Conservation (phyloP, 2,113 vertebrate species). For the Zapus hudsonius region DNA sequence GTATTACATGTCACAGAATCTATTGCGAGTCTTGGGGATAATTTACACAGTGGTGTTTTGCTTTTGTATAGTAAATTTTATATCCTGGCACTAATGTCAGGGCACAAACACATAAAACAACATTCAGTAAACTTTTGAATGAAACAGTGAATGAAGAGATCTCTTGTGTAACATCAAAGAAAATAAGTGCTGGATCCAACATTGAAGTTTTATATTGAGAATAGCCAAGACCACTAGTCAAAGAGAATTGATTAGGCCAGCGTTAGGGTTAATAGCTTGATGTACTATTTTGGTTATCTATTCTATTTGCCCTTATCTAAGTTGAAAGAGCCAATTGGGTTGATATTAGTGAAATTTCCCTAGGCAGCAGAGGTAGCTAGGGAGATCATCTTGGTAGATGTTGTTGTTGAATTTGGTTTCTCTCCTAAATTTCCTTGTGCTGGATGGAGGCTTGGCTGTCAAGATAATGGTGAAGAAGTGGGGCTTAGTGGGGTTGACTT, state of each 20-base stretch:
- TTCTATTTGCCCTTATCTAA: neutral
- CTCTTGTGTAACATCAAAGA: neutral
- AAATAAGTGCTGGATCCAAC: neutral
- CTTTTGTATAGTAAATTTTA: constrained; percentile 55
- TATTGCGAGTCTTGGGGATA: constrained; percentile 34
- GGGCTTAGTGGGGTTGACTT: neutral
- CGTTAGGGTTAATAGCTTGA: neutral
- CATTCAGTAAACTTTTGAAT: neutral
- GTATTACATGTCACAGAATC: constrained; percentile 30
- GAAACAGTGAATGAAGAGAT: neutral
- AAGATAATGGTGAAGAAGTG: neutral
- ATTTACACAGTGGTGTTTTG: constrained; percentile 55
- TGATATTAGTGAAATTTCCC: neutral
- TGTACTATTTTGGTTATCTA: neutral
- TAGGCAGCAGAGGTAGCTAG: neutral
- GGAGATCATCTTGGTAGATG: neutral
- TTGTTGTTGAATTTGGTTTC: neutral
- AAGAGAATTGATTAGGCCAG: neutral
- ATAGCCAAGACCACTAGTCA: neutral
- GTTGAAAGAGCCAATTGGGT: neutral
- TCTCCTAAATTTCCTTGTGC: neutral
- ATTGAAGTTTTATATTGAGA: neutral
- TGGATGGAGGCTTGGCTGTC: neutral
- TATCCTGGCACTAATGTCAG: constrained; percentile 19
- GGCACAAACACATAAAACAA: constrained; percentile 28